Evolutionary conservation across 1,140 invertebrate genomes (phyloP), one percentile per base, ranked within the genome.

Genomic region (Drosophila suzukii): DNA sequence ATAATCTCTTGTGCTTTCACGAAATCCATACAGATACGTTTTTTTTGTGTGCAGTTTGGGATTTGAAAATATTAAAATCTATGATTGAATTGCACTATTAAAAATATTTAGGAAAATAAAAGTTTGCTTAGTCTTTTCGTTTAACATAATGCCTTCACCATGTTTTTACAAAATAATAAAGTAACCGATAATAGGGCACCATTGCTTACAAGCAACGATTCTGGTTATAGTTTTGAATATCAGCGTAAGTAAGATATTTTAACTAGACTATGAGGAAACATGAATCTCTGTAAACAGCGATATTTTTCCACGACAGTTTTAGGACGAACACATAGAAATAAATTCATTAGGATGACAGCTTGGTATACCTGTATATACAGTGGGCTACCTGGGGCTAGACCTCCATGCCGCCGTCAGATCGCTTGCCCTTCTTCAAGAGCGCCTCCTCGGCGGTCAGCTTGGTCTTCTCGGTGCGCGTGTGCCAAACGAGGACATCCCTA

Each of bases 401-500:
- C 93, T 97, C 96, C 59, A 97, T 96, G 68, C 95, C 95, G 30
- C 92, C 89, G 89, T 97, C 93, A 6, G 94, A 93, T 39, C 92
- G 81, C 46, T 93, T 92, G 44, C 92, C 92, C 72, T 93, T 93
- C 38, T 91, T 85, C 24, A 66, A 81, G 38, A 94, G 73, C 56
- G 94, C 94, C 75, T 93, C 95, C 81, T 97, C 95, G 59, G 95
- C 94, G 34, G 93, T 93, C 47, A 98, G 93, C 49, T 95, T 94
- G 1, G 97, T 96, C 83, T 96, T 95, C 92, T 98, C 97, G 30
- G 98, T 99, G 88, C 98, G 94, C 17, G 98, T 99, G 91, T 99
- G 98, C 98, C 98, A 99, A 6, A 99, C 98, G 57, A 98, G 95
- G 12, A 99, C 97, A 93, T 98, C 97, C 0, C 96, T 97, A 91